Conservation (phyloP, 1,140 invertebrate genomes). For the Drosophila punjabiensis region DNA sequence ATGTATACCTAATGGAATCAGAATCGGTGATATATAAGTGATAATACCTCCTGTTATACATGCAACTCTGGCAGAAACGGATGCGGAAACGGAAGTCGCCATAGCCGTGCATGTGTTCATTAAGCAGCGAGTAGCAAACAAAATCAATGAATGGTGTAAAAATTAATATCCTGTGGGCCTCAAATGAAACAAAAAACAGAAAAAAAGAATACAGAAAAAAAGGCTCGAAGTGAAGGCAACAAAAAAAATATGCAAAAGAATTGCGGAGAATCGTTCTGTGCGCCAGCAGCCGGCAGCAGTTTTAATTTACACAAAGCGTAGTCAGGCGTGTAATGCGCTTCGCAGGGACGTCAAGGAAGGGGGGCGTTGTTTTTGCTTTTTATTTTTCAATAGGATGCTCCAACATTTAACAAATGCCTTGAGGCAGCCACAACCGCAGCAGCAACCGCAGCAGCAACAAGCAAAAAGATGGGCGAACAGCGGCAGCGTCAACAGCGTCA, state of each 20-base stretch:
- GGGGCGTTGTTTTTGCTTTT: not conserved
- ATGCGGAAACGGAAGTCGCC: constrained; percentile 62
- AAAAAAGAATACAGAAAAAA: constrained; percentile 11
- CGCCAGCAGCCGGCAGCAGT: constrained; percentile 71
- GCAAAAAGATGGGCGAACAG: constrained; percentile 23
- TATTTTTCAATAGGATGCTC: constrained; percentile 8
- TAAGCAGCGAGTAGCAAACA: constrained; percentile 63
- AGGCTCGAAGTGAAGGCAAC: not conserved
- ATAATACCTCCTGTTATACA: not conserved
- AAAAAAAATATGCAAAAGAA: constrained; percentile 26
- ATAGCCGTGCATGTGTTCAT: constrained; percentile 61
- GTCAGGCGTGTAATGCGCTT: constrained; percentile 75
- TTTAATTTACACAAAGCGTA: constrained; percentile 84
- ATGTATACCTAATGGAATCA: not conserved
- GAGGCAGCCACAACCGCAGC: constrained; percentile 52
- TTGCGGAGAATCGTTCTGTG: constrained; percentile 3
- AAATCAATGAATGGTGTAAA: constrained; percentile 85
- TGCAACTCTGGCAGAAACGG: constrained; percentile 39
- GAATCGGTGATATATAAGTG: not conserved
- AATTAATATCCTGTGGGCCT: constrained; percentile 82
- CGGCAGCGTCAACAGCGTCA: constrained; percentile 58
- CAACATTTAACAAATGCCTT: constrained; percentile 80
- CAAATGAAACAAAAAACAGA: constrained; percentile 13
- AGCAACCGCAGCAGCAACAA: constrained; percentile 3
- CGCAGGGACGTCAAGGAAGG: not conserved